Conservation (phyloP, 2,888 invertebrate species). For the Hypsopygia costalis region DNA sequence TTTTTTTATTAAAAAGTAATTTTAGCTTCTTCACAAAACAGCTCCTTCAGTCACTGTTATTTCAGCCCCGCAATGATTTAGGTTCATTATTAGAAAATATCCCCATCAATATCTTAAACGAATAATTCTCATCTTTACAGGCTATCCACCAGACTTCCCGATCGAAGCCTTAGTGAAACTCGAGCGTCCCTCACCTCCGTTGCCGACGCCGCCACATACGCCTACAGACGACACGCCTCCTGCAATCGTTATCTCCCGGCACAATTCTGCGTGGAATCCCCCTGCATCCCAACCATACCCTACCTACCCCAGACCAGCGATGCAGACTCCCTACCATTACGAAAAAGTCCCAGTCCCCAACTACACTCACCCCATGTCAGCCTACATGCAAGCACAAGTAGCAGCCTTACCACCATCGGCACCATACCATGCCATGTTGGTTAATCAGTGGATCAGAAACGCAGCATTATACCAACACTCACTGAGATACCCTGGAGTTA, state of each 20-base stretch:
- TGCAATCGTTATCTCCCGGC: constrained; percentile 66
- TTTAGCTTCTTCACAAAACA: too few species aligned
- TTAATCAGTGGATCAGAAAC: constrained; percentile 88
- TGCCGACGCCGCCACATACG: constrained; percentile 87
- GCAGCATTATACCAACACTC: constrained; percentile 84
- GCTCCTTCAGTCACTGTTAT: too few species aligned
- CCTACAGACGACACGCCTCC: constrained; percentile 83
- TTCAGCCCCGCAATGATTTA: too few species aligned
- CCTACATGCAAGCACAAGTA: constrained; percentile 72
- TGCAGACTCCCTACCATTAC: constrained; percentile 63
- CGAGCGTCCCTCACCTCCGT: constrained; percentile 81
- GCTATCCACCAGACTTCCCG: constrained; percentile 81
- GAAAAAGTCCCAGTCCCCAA: constrained; percentile 55
- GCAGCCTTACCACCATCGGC: constrained; percentile 66
- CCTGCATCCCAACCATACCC: constrained; percentile 54
- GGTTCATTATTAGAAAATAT: too few species aligned
- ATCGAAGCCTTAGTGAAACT: constrained; percentile 81
- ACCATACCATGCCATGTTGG: constrained; percentile 81
- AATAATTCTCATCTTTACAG: constrained; percentile 46
- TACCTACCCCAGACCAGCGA: constrained; percentile 53
- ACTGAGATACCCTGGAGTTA: constrained; percentile 69
- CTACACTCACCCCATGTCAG: constrained; percentile 65
- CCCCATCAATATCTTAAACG: neutral
- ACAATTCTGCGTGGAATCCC: constrained; percentile 58
- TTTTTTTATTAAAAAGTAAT: too few species aligned